These are phyloP conservation scores for Trichoplusia ni DNA, from an alignment of 1,140 invertebrate species.

Conservation along the genomic window DNA sequence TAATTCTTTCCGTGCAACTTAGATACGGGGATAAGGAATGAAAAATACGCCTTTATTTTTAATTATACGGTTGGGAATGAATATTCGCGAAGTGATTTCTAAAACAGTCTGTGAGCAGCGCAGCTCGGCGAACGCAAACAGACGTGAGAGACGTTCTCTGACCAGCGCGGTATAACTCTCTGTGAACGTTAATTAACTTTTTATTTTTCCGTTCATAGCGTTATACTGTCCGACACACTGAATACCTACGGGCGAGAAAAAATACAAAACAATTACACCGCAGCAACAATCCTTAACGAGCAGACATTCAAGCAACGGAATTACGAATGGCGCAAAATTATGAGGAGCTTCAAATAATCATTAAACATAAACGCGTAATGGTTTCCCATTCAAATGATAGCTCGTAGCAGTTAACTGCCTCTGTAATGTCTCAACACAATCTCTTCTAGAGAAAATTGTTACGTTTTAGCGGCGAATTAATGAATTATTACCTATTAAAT, in stretches of 20 bases:
- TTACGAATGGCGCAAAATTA: slow-evolving; percentile 68
- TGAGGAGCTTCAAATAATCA: slow-evolving; percentile 71
- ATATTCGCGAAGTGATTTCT: slow-evolving; percentile 14
- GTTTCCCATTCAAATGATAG: slow-evolving; percentile 73
- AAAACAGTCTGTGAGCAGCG: slow-evolving; percentile 11
- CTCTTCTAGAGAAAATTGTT: slow-evolving; percentile 68
- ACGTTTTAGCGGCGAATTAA: slow-evolving; percentile 71
- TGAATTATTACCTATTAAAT: slow-evolving; percentile 69
- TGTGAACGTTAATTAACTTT: slow-evolving; percentile 54
- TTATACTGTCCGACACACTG: slow-evolving; percentile 32
- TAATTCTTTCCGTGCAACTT: slow-evolving; percentile 34
- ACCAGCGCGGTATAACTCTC: slow-evolving; percentile 45
- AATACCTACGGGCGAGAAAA: slow-evolving; percentile 35
- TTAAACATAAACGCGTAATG: slow-evolving; percentile 75
- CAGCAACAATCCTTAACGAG: slow-evolving; percentile 54
- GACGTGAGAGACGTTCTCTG: slow-evolving; percentile 2
- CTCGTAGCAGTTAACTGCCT: slow-evolving; percentile 66
- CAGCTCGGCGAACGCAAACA: slow-evolving; percentile 16
- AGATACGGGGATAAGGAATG: slow-evolving; percentile 46
- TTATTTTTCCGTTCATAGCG: slow-evolving; percentile 47
- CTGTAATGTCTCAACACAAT: slow-evolving; percentile 73
- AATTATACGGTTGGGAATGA: slow-evolving; percentile 25
- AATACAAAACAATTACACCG: slow-evolving; percentile 58
- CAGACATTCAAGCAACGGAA: slow-evolving; percentile 51
- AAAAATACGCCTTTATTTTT: slow-evolving; percentile 38